Evolutionary conservation across 2,113 vertebrate genomes (phyloP).

Genomic region (rat (Rattus norvegicus)): GRCr8 NC_086032.1:67044001-67044500

Average conservation of each 20-base stretch:
- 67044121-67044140: background rate
- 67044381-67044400: no score
- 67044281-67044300: background rate
- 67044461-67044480: background rate
- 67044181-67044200: conserved; percentile 18
- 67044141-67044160: background rate
- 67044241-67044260: background rate
- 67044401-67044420: background rate
- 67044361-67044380: no score
- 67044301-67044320: no score
- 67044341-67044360: no score
- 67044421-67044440: background rate
- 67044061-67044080: background rate
- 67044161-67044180: background rate
- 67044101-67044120: background rate
- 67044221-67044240: background rate
- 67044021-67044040: background rate
- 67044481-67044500: background rate
- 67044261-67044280: background rate
- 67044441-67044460: background rate
- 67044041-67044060: background rate
- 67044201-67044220: background rate
- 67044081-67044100: background rate
- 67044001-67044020: background rate
- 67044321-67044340: no score